Base-by-base conservation (phyloP, 2,797 vertebrate species). In the Tachyglossus aculeatus region DNA sequence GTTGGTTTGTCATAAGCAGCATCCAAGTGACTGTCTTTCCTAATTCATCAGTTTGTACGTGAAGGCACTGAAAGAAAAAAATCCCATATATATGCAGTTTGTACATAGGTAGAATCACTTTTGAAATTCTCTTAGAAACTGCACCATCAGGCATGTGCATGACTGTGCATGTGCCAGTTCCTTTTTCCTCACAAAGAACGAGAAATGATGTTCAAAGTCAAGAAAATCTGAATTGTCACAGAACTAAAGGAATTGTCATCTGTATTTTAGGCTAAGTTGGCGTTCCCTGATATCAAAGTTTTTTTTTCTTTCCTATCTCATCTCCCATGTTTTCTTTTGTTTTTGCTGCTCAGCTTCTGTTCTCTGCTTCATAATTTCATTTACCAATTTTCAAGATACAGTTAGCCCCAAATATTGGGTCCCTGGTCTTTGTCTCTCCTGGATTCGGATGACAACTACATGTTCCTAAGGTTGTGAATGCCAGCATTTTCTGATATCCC, bases 401-500 rank as follows among this genome's bases (percentile, higher is more conserved):
- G n/a, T n/a, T n/a, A n/a, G n/a, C n/a, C n/a, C 53, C 32, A 29
- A 34, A 31, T 27, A 39, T 48, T 59, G 25, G 37, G 53, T 64
- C 64, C 53, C 39, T 1, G 7, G n/a, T 58, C 59, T 13, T 15
- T 18, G 34, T 31, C 45, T 67, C 53, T 39, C 48, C 25, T 57
- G 34, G 24, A n/a, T 55, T 69, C 48, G 60, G 22, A 38, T 64
- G 69, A 74, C 31, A 72, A 65, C 71, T 82, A 67, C 40, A 9
- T 40, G 55, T 53, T 72, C 66, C 66, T 51, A 19, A 45, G 43
- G 39, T 48, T 29, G 50, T 52, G 34, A 37, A 55, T 71, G 41
- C 44, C 66, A 71, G 15, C 43, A 22, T 69, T 74, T 80, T 64
- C 50, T 62, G 25, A 55, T 77, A 47, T 65, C 33, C 19, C 58